Percentiles rank a stretch among this genome's conserved stretches.
These are phyloP conservation scores for Thymelicus lineola DNA, from an alignment of 2,888 invertebrate genomes.

Conservation along the genomic window DNA sequence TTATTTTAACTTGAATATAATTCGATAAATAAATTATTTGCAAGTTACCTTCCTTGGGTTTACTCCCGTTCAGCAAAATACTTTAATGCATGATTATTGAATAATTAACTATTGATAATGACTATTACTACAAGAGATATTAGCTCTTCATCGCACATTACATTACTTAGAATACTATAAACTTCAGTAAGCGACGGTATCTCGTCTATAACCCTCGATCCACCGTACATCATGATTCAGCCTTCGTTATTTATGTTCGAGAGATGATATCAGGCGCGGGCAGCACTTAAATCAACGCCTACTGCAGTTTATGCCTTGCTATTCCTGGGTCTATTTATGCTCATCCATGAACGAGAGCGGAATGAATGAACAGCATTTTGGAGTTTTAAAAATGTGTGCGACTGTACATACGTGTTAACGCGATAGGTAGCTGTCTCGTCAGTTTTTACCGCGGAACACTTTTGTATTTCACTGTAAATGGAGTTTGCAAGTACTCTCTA, in stretches of 20 bases:
- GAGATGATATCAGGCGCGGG: conserved; percentile 18
- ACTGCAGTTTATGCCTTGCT: conserved; percentile 18
- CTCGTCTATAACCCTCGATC: conserved; percentile 10
- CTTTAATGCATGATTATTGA: too few species aligned
- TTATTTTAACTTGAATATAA: too few species aligned
- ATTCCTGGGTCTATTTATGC: conserved; percentile 7
- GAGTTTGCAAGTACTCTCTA: neutral
- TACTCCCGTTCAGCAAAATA: too few species aligned
- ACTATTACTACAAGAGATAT: too few species aligned
- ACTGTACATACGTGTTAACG: conserved; percentile 1
- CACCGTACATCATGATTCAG: conserved; percentile 16
- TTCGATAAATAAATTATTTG: too few species aligned
- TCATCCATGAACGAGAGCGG: conserved; percentile 3
- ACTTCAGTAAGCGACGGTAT: neutral
- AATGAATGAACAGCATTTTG: neutral
- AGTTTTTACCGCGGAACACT: conserved; percentile 1
- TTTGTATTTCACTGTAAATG: conserved; percentile 4
- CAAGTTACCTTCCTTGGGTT: too few species aligned
- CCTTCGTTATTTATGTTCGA: conserved; percentile 24
- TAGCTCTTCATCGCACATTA: neutral
- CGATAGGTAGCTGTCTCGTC: neutral
- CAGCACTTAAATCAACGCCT: conserved; percentile 23
- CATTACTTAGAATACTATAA: conserved; percentile 1
- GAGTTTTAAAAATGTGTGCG: neutral
- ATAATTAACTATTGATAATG: too few species aligned